Evolutionary conservation across 2,797 vertebrate species (phyloP), one percentile per base, ranked within the genome.

Genomic region (Helostoma temminkii): DNA sequence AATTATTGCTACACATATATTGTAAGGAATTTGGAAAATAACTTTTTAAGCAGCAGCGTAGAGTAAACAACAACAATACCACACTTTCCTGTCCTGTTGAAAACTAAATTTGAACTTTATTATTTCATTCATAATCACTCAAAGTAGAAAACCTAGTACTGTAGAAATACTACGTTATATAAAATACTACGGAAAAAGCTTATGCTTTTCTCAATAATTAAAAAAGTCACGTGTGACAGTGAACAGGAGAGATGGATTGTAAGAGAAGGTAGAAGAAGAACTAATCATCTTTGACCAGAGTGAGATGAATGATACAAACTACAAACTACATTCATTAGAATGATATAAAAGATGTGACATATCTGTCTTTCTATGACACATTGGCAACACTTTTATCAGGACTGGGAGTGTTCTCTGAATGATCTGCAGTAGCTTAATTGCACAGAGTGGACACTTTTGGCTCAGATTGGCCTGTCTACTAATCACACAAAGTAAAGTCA

Each of bases 401-500:
- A 22, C 19, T 28, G 46, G 19, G 59, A 55, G 24, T 21, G 15
- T 54, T 68, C 61, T 66, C 50, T 64, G 50, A 76, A 64, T 61
- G 70, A 52, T 78, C 68, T 74, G 76, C 80, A 84, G 83, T 67
- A 74, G 74, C 77, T 76, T 82, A 71, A 90, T 84, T 87, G 83
- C 72, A 78, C 49, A 74, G 75, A 89, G 90, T 88, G 74, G 78
- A 69, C 50, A 21, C 60, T 82, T 67, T 56, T 84, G 81, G 84
- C 83, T 76, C 59, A 28, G 48, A 30, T 26, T 18, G 54, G 66
- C 67, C 77, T 76, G 50, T 66, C 66, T 64, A 80, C 80, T 89
- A 87, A 92, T 93, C 85, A 90, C 71, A 67, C 86, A 92, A 89
- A 92, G 88, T 90, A 82, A 88, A 90, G 88, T 85, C 83, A 78